Evolutionary conservation across 1,140 invertebrate species (phyloP), one percentile per base, ranked within the genome.

Genomic region (Brachionus plicatilis): DNA sequence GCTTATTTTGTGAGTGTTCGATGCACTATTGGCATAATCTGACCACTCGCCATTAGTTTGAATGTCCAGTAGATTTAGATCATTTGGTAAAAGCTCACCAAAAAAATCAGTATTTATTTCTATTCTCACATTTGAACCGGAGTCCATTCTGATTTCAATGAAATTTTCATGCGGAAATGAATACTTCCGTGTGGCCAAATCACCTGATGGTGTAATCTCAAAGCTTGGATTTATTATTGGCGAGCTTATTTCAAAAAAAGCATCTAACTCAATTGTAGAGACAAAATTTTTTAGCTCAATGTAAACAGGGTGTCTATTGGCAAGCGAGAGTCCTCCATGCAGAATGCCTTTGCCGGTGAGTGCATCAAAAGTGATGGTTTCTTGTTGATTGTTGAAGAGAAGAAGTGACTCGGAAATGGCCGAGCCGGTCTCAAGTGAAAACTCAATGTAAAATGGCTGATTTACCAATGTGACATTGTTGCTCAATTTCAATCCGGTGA

Each of bases 61-160:
- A 33, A 80, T 65, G n/a, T 43, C 45, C 14, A 53, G 45, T 56
- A 60, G 20, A 24, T 72, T 43, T 17, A 3, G 3, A 56, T 20
- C 50, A 11, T 24, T 9, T 37, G 45, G 7, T 56, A 33, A 20
- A 56, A 8, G 37, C 5, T 78, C 43, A 53, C 41, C 50, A 56
- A 11, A 37, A 17, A 41, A 56, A 37, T 65, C 76, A 37, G 76
- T 80, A 33, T 65, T 60, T 56, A 80, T 41, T n/a, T 65, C n/a
- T 27, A 80, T 65, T 56, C 76, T 12, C 14, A 80, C 76, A 80
- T 80, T 80, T n/a, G 76, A 45, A 53, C 76, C 76, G 8, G 76
- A 80, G n/a, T 80, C 50, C 76, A 80, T 80, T 50, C 7, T 65
- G n/a, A 80, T 14, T 12, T 29, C 76, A 9, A 80, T 27, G n/a